Percentiles rank a stretch among this genome's conserved stretches.
Conservation (phyloP, 1,140 invertebrate species). For the Stegodyphus dumicola region DNA sequence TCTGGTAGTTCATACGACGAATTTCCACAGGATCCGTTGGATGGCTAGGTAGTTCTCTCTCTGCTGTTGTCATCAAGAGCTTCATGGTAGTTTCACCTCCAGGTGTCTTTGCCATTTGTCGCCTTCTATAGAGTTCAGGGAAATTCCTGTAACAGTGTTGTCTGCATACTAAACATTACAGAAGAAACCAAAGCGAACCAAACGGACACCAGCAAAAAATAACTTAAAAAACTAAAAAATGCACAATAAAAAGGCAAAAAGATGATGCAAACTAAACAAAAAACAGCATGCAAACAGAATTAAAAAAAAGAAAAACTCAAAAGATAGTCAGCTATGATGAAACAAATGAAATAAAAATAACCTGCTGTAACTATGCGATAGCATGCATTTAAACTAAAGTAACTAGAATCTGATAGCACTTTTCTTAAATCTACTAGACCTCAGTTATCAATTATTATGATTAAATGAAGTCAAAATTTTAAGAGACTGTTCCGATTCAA, state of each 20-base stretch:
- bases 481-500: no score
- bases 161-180: constrained; percentile 27
- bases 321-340: no score
- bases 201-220: constrained; percentile 4
- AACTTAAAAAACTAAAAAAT: not conserved
- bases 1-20: constrained; percentile 95
- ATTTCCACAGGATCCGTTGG: constrained; percentile 96
- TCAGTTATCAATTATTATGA: no score
- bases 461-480: no score
- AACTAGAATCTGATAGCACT: no score
- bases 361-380: no score
- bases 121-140: constrained; percentile 68
- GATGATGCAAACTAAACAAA: not conserved
- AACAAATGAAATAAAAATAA: no score
- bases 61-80: constrained; percentile 60
- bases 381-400: no score
- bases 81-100: constrained; percentile 76
- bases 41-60: constrained; percentile 64
- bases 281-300: not conserved
- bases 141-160: constrained; percentile 57
- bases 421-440: no score
- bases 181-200: constrained; percentile 36
- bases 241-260: not conserved
- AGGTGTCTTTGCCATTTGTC: constrained; percentile 88
- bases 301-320: not conserved